Evolutionary conservation across 2,888 invertebrate species (phyloP).

Genomic region (Hyles lineata): DNA sequence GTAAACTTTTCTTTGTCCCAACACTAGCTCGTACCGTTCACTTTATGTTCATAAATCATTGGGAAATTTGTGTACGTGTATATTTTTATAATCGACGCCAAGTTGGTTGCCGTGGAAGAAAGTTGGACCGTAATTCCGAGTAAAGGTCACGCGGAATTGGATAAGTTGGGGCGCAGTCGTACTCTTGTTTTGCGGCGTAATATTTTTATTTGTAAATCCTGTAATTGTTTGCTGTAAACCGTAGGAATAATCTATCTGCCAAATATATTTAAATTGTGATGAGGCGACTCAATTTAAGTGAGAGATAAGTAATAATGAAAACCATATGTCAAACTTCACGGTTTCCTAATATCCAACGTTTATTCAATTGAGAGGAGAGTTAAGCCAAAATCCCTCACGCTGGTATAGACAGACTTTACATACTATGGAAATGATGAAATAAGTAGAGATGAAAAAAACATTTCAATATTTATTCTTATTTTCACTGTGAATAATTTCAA

Average conservation of each 20-base stretch:
- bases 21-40: conserved; percentile 16
- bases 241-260: too few relatives aligned
- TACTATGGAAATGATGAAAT: background rate
- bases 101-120: background rate
- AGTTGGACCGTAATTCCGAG: background rate
- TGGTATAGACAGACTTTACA: background rate
- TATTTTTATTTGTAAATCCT: too few relatives aligned
- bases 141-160: background rate
- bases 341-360: background rate
- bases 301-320: too few relatives aligned
- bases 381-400: background rate
- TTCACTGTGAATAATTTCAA: too few relatives aligned
- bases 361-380: too few relatives aligned
- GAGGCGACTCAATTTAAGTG: too few relatives aligned
- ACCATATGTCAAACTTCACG: background rate
- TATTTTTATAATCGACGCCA: conserved; percentile 3
- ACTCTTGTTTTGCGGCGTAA: too few relatives aligned
- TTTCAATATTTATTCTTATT: too few relatives aligned
- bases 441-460: too few relatives aligned
- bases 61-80: conserved; percentile 8
- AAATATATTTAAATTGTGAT: too few relatives aligned
- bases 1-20: conserved; percentile 24
- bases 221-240: too few relatives aligned
- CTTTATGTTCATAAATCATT: conserved; percentile 17
- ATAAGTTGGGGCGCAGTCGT: background rate